Evolutionary conservation across 2,797 vertebrate species (phyloP).

Genomic region (Parauchenoglanis punctatus): DNA sequence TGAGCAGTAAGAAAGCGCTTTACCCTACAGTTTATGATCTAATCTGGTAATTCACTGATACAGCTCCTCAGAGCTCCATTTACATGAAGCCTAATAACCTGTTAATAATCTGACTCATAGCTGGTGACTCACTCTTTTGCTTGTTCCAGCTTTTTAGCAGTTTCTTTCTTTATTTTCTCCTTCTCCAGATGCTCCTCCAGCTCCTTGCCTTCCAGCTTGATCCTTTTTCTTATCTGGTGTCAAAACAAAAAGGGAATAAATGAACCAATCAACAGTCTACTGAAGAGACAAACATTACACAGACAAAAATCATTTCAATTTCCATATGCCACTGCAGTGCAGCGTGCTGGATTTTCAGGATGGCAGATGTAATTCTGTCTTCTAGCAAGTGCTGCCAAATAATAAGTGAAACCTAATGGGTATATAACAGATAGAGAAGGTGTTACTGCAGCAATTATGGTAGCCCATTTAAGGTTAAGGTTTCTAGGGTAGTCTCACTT

Average conservation of each 20-base stretch:
- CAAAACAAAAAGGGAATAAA: background rate
- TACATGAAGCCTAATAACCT: background rate
- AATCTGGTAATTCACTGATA: background rate
- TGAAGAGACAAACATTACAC: background rate
- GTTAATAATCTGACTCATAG: background rate
- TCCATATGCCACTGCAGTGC: background rate
- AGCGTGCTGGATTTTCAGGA: background rate
- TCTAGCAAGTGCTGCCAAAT: background rate
- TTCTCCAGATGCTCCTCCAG: constrained; percentile 95
- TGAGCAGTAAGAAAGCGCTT: constrained; percentile 56
- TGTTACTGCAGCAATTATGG: background rate
- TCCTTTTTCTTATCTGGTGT: constrained; percentile 87
- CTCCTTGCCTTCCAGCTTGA: constrained; percentile 95
- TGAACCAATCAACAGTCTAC: background rate
- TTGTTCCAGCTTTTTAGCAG: constrained; percentile 95
- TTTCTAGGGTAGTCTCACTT: background rate
- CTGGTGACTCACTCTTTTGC: constrained; percentile 89
- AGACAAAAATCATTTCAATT: background rate
- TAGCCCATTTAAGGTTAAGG: background rate
- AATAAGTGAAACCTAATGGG: background rate
- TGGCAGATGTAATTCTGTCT: background rate
- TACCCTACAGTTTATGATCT: background rate
- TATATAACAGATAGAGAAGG: background rate
- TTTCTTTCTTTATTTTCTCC: constrained; percentile 96
- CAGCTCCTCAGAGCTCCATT: background rate